These are phyloP conservation scores for cattle (Bos taurus) DNA, from an alignment of 2,113 vertebrate species.

Conservation along the genomic window DNA sequence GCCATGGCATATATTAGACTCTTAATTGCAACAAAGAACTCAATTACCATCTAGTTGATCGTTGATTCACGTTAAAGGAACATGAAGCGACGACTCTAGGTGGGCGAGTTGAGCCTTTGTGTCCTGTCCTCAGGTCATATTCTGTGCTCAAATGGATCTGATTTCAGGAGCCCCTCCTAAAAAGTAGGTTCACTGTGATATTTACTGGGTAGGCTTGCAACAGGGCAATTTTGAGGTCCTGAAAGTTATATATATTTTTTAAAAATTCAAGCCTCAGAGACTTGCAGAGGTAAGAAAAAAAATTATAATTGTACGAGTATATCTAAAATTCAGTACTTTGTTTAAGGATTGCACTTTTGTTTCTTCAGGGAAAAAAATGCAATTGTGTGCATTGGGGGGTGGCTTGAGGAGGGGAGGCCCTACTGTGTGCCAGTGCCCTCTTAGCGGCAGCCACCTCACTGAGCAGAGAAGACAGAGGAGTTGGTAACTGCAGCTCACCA, in stretches of 20 bases:
- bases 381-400: background rate
- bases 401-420: background rate
- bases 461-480: background rate
- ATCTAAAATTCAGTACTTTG: background rate
- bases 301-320: background rate
- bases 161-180: background rate
- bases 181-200: background rate
- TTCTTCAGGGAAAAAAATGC: conserved; percentile 1
- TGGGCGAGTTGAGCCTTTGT: background rate
- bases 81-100: conserved; percentile 19
- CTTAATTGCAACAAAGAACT: conserved; percentile 70
- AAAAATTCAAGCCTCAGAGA: background rate
- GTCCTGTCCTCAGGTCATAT: background rate
- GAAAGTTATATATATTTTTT: background rate
- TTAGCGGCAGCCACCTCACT: accelerated
- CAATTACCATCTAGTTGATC: conserved; percentile 62
- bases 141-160: background rate
- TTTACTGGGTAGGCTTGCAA: background rate
- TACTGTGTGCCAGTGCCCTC: background rate
- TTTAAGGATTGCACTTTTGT: background rate
- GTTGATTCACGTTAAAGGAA: conserved; percentile 59
- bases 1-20: conserved; percentile 79
- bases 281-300: background rate
- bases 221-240: background rate
- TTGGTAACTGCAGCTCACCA: background rate